Evolutionary conservation across 2,888 invertebrate species (phyloP).

Genomic region (Periphyllus acericola): DNA sequence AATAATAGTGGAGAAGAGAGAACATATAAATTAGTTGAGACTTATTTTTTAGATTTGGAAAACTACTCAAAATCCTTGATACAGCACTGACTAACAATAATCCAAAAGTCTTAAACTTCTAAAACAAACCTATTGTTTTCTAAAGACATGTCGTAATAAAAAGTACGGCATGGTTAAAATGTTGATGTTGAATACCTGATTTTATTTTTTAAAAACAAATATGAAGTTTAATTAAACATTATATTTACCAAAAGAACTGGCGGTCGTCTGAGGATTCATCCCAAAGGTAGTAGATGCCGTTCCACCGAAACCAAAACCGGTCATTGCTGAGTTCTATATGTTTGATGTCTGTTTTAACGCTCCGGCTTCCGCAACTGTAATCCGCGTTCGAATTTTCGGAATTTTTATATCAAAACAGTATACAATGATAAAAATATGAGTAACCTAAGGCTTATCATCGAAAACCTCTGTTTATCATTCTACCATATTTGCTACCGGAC

Average conservation of each 20-base stretch:
- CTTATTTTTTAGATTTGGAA: no score
- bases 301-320: constrained; percentile 50
- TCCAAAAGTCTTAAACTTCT: no score
- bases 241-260: constrained; percentile 47
- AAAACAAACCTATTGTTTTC: no score
- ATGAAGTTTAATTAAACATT: neutral
- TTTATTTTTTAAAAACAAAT: neutral
- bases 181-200: no score
- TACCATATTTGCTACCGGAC: neutral
- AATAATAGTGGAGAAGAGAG: no score
- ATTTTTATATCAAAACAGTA: neutral
- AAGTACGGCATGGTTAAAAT: no score
- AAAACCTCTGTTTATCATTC: neutral
- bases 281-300: constrained; percentile 34
- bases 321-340: constrained; percentile 16
- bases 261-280: constrained; percentile 42
- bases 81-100: no score
- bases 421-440: neutral
- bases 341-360: neutral
- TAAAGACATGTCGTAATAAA: no score
- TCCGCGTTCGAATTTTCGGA: neutral
- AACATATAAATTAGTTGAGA: no score
- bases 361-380: neutral
- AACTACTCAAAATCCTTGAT: no score
- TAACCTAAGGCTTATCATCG: neutral